A percentile compares a stretch with the other conserved stretches of the same genome.
phyloP scores from a whole-genome alignment of 2,113 vertebrate species.

The Hemichromis elongatus region DNA sequence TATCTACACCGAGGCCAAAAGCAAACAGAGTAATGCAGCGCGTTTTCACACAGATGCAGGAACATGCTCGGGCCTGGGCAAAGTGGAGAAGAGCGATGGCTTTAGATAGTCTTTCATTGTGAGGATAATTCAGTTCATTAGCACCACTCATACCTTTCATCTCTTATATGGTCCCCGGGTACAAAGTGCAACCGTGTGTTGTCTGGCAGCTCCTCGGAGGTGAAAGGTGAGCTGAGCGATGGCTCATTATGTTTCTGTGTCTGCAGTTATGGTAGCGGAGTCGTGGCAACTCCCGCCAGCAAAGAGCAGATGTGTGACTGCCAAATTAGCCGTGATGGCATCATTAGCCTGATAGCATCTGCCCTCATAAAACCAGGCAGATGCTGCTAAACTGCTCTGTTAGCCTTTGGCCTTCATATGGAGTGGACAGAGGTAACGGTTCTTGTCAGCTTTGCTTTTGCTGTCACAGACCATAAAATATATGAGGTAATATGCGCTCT shows the following conservation, averaged over 20 bases:
- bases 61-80: slow-evolving; percentile 8
- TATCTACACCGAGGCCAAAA: neutral
- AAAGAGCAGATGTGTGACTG: slow-evolving; percentile 34
- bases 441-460: neutral
- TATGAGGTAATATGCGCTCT: neutral
- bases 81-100: slow-evolving; percentile 2
- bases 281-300: slow-evolving; percentile 6
- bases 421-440: neutral
- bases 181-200: slow-evolving; percentile 33
- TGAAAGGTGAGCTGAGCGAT: slow-evolving; percentile 55
- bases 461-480: neutral
- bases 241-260: slow-evolving; percentile 30
- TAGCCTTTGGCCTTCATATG: neutral
- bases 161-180: slow-evolving; percentile 43
- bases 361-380: neutral
- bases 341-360: slow-evolving; percentile 42
- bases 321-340: slow-evolving; percentile 53
- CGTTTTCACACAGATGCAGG: neutral
- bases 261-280: slow-evolving; percentile 5
- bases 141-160: slow-evolving; percentile 29
- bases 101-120: slow-evolving; percentile 25
- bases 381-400: neutral
- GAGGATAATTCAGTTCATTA: slow-evolving; percentile 35
- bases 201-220: slow-evolving; percentile 38
- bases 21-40: neutral